Evolutionary conservation across 2,113 vertebrate species (phyloP).

Genomic region (Aegithalos caudatus): DNA sequence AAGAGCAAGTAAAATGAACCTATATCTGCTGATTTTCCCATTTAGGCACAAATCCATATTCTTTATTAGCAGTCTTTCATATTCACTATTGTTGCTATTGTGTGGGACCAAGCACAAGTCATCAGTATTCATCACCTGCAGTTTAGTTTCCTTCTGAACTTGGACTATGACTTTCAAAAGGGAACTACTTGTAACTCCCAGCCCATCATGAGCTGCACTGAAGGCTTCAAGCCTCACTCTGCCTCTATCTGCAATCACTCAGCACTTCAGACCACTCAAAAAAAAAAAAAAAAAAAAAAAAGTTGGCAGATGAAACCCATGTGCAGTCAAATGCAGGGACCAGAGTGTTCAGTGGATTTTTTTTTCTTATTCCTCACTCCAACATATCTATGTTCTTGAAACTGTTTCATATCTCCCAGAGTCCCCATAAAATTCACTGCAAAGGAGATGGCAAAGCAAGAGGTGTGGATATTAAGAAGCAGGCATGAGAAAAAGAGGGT

Average conservation of each 20-base stretch:
- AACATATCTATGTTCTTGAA: neutral
- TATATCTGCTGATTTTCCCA: neutral
- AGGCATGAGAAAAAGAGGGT: neutral
- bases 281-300: neutral
- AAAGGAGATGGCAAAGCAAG: neutral
- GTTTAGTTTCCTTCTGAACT: constrained; percentile 47
- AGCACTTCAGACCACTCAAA: constrained; percentile 42
- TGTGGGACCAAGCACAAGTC: constrained; percentile 30
- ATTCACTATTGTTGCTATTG: constrained; percentile 39
- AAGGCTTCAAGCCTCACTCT: constrained; percentile 27
- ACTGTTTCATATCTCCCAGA: neutral
- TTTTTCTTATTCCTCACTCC: constrained; percentile 23
- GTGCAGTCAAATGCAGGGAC: neutral
- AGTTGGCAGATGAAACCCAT: neutral
- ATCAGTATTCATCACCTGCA: constrained; percentile 48
- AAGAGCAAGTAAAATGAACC: constrained; percentile 11
- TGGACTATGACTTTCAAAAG: constrained; percentile 29
- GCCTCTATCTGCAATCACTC: constrained; percentile 38
- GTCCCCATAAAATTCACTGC: neutral
- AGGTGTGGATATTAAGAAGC: neutral
- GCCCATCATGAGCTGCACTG: constrained; percentile 11
- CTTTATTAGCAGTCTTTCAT: constrained; percentile 37
- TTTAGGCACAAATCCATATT: constrained; percentile 23
- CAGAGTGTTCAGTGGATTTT: constrained; percentile 37
- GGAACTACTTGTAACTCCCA: constrained; percentile 40